Conservation (phyloP, 2,113 vertebrate species). For the Barnardius zonarius region DNA sequence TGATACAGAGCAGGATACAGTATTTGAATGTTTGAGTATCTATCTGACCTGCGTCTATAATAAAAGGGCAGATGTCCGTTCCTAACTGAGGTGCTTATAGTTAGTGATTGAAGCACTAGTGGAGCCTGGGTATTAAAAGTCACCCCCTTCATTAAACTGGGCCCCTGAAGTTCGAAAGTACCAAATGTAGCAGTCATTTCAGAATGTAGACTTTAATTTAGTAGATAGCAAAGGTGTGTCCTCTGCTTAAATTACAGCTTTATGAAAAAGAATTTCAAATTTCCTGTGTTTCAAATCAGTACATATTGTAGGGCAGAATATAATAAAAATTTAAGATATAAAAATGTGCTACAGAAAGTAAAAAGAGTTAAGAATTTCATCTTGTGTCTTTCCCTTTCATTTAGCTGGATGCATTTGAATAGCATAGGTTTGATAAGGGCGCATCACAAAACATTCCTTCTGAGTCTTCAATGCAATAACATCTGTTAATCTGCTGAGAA, state of each 20-base stretch:
- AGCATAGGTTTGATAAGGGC: neutral
- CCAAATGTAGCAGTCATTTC: neutral
- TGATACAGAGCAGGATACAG: neutral
- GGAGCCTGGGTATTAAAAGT: neutral
- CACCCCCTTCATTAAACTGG: neutral
- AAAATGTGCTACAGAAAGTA: neutral
- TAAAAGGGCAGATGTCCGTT: neutral
- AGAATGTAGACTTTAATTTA: neutral
- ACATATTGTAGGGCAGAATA: neutral
- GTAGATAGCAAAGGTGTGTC: neutral
- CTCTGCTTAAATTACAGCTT: neutral
- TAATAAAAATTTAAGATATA: neutral
- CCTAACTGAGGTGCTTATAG: neutral
- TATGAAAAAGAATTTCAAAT: neutral
- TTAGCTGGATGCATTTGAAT: neutral
- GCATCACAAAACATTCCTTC: neutral
- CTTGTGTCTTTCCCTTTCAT: neutral
- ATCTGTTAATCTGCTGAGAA: neutral
- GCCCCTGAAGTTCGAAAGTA: neutral
- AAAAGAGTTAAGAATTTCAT: neutral
- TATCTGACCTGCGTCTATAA: neutral
- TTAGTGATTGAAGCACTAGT: neutral
- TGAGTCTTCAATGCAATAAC: neutral
- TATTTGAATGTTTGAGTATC: neutral
- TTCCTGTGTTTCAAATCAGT: neutral